Base-by-base conservation (phyloP, 2,888 invertebrate species). In the Megalurothrips usitatus region DNA sequence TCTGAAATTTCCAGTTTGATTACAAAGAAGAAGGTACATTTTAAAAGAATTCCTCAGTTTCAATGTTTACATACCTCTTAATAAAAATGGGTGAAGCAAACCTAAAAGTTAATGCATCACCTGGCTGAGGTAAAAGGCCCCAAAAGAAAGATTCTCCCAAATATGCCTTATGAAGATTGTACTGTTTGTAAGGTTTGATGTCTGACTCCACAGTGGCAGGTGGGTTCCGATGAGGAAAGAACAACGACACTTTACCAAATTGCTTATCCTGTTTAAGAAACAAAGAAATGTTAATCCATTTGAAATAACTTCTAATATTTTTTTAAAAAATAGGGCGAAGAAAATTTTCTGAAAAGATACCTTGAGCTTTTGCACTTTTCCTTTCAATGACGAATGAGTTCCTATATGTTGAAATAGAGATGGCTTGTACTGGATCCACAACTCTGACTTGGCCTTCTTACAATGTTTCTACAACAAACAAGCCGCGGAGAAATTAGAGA, bases 341-440 rank as follows among this genome's bases (percentile, higher is more conserved):
- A 43, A 43, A 82, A 80, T 14, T 58, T 58, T 26, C 12, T 81
- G n/a, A n/a, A n/a, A n/a, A 83, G 84, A 85, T 88, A 94, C 96
- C 91, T 97, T 96, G 0, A 98, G 89, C 88, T 96, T 97, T 86
- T 98, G 98, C 81, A 97, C 94, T 90, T 99, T 99, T 82, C 98
- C 98, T 87, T 94, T 95, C 0, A 99, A 89, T 0, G 98, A 98
- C 0, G 98, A 98, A 86, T 96, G 96, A 28, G 94, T 92, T 4
- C 98, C 98, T 82, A 98, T 94, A 86, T 99, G 99, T 88, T 98
- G 97, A 86, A 99, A 99, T 0, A 99, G 89, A 0, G 97, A 96
- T 0, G 95, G 94, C 84, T 95, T 95, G 86, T 94, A 96, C 85
- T 94, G 94, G 11, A 96, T 91, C 91, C 96, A 94, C 82, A 96